Evolutionary conservation across 2,888 invertebrate species (phyloP), one percentile per base, ranked within the genome.

Genomic region (Spilarctia lutea): DNA sequence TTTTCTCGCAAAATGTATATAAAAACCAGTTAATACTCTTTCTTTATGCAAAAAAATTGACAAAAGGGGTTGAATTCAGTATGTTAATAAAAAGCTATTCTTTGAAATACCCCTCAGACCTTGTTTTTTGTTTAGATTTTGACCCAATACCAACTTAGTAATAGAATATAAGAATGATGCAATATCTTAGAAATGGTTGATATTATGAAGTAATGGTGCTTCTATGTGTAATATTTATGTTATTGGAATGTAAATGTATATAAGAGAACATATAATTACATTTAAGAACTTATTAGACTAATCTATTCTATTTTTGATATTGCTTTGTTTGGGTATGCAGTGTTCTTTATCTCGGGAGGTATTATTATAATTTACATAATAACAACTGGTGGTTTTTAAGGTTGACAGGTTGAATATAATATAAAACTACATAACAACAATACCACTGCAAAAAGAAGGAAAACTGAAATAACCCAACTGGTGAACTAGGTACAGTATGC

Each of bases 81-180:
- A 35, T 27, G 35, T 39, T n/a, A 24, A 30, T 69, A 1, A 42
- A 60, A 63, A 30, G 24, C 20, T 18, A 35, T 48, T 71, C 45
- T 24, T 35, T 67, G n/a, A 48, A 18, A 56, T 39, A 70, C 24
- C 24, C 45, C 30, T 45, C 0, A 60, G 63, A 63, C 39, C 33
- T 52, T 73, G 60, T 67, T 70, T 20, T 27, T 63, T 39, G 63
- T 27, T n/a, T 72, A 60, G 68, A 73, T 73, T n/a, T 33, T 24
- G 60, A 33, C 75, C 56, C 10, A 60, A 69, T 18, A 10, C 52
- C 7, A n/a, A n/a, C 30, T 35, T 35, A 35, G 52, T 39, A 48
- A 65, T 27, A 35, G 52, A 67, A 20, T 45, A 35, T 52, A 35
- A 73, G 68, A 63, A 77, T 84, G 85, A 83, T 85, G 83, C 79